Evolutionary conservation across 2,797 vertebrate species (phyloP).

Genomic region (Falco berigora): DNA sequence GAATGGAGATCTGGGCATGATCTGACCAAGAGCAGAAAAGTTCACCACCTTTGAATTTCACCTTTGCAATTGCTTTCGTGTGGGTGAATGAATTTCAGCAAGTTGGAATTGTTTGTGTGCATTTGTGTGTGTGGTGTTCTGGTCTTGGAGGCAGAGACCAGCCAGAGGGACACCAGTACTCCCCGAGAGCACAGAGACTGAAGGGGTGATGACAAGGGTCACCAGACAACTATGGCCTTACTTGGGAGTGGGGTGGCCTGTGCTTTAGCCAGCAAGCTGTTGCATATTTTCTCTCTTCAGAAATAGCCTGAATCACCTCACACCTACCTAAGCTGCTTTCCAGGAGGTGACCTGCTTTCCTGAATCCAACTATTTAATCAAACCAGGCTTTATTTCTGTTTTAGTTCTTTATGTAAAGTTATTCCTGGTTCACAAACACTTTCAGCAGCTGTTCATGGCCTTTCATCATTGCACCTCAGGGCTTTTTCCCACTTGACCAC

Average conservation of each 20-base stretch:
- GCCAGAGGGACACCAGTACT: background rate
- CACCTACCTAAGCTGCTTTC: constrained; percentile 19
- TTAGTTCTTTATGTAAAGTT: background rate
- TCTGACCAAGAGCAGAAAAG: background rate
- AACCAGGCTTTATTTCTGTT: background rate
- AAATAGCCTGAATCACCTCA: background rate
- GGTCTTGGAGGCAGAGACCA: background rate
- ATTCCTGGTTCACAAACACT: background rate
- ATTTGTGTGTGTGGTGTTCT: background rate
- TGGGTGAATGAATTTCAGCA: background rate
- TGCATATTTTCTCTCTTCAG: background rate
- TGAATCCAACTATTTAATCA: background rate
- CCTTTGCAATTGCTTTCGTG: background rate
- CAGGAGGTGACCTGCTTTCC: constrained; percentile 17
- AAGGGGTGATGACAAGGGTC: background rate
- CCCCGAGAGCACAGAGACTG: background rate
- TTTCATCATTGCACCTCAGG: background rate
- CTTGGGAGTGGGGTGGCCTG: background rate
- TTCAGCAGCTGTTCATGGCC: constrained; percentile 19
- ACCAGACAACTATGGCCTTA: background rate
- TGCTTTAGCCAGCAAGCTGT: background rate
- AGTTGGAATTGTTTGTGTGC: background rate
- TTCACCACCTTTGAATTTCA: background rate
- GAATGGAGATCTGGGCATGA: background rate
- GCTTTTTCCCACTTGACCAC: background rate